A percentile compares a stretch with the other conserved stretches of the same genome.
Evolutionary conservation across 2,888 invertebrate genomes (phyloP).

Genomic region (Fissipunctia ypsillon): DNA sequence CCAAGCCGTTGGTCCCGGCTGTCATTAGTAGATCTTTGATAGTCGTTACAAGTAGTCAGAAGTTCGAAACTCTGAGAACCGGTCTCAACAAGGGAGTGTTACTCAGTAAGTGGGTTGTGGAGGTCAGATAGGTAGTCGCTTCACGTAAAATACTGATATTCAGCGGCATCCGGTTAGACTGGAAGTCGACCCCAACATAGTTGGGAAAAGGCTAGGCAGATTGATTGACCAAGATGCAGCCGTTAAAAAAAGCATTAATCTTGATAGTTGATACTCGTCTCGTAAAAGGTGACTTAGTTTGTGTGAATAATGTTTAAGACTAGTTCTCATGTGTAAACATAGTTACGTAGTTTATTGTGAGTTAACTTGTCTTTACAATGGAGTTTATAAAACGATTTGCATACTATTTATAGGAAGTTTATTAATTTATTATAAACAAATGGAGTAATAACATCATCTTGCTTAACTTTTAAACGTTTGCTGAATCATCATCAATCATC

Average conservation of each 20-base stretch:
- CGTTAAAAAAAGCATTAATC: background rate
- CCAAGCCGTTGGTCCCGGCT: too few relatives aligned
- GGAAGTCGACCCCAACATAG: too few relatives aligned
- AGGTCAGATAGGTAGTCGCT: too few relatives aligned
- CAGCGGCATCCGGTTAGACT: too few relatives aligned
- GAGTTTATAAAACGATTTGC: conserved; percentile 22
- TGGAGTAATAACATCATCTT: background rate
- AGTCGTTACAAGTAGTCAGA: too few relatives aligned
- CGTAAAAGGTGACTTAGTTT: background rate
- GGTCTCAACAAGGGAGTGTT: too few relatives aligned
- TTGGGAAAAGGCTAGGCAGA: too few relatives aligned
- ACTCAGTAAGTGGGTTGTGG: too few relatives aligned
- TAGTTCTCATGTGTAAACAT: conserved; percentile 6
- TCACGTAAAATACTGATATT: too few relatives aligned
- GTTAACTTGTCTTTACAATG: conserved; percentile 27
- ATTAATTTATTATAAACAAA: conserved; percentile 8
- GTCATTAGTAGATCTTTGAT: too few relatives aligned
- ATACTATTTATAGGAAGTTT: background rate
- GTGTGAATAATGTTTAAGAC: conserved; percentile 18
- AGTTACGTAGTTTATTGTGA: conserved; percentile 15
- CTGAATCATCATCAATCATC: background rate
- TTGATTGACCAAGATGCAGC: too few relatives aligned
- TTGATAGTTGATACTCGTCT: conserved; percentile 1
- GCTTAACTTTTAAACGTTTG: background rate
- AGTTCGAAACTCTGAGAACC: too few relatives aligned